Evolutionary conservation across 1,140 invertebrate genomes (phyloP).

Genomic region (Drosophila navojoa): DNA sequence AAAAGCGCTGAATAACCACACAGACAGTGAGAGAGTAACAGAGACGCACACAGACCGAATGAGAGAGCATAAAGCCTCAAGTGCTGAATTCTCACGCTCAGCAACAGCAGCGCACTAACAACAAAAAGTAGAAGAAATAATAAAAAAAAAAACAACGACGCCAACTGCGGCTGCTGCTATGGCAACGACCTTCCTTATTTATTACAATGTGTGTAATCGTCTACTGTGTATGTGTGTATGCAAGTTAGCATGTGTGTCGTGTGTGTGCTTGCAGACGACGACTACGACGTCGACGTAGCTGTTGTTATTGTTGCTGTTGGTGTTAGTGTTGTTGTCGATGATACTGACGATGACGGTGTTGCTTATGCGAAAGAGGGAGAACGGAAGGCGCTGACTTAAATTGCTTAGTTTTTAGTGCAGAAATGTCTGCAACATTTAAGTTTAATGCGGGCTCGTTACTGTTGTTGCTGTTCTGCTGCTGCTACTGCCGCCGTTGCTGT

Average conservation of each 20-base stretch:
- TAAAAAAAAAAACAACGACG: slow-evolving; percentile 42
- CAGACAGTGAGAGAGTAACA: slow-evolving; percentile 31
- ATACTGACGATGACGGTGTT: not conserved
- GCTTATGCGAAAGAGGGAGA: slow-evolving; percentile 9
- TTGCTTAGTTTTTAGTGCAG: slow-evolving; percentile 75
- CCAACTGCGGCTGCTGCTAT: slow-evolving; percentile 69
- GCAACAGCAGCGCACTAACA: slow-evolving; percentile 32
- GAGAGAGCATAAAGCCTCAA: slow-evolving; percentile 21
- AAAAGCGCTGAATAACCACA: slow-evolving; percentile 63
- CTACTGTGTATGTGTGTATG: slow-evolving; percentile 34
- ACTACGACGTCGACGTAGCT: slow-evolving; percentile 8
- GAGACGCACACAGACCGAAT: slow-evolving; percentile 7
- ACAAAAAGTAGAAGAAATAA: slow-evolving; percentile 34
- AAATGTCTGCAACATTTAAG: slow-evolving; percentile 74
- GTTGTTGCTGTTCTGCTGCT: slow-evolving; percentile 30
- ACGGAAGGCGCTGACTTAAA: slow-evolving; percentile 56
- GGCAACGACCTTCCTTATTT: slow-evolving; percentile 84
- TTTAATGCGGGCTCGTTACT: slow-evolving; percentile 65
- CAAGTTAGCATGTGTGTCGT: slow-evolving; percentile 41
- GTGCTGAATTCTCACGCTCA: slow-evolving; percentile 51
- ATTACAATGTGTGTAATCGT: slow-evolving; percentile 79
- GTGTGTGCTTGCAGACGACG: slow-evolving; percentile 49
- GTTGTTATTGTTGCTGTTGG: slow-evolving; percentile 24
- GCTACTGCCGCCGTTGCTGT: slow-evolving; percentile 35
- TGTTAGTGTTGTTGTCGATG: slow-evolving; percentile 9